A percentile compares a stretch with the other conserved stretches of the same genome.
These are phyloP conservation scores for Arctopsyche grandis DNA, from an alignment of 1,140 invertebrate species.

Conservation along the genomic window DNA sequence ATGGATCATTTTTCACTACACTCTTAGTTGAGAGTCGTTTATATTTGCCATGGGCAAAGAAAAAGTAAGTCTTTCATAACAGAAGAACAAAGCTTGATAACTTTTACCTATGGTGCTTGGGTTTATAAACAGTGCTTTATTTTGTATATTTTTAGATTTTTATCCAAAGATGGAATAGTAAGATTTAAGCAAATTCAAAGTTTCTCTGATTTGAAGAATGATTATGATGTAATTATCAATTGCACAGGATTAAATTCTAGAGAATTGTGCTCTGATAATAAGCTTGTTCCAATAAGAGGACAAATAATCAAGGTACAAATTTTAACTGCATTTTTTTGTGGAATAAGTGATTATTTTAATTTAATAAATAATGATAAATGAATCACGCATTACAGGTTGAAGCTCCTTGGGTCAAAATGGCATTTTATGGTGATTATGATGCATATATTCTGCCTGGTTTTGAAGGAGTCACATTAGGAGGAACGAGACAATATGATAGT, in stretches of 20 bases:
- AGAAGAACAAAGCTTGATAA: background rate
- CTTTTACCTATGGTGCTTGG: background rate
- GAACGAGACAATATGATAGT: slow-evolving; percentile 82
- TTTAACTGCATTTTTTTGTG: background rate
- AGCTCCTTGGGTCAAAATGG: slow-evolving; percentile 91
- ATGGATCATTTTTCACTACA: slow-evolving; percentile 83
- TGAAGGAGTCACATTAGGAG: slow-evolving; percentile 81
- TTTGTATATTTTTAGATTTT: slow-evolving; percentile 63
- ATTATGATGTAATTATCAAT: slow-evolving; percentile 87
- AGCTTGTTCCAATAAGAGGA: slow-evolving; percentile 86
- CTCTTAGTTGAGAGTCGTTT: slow-evolving; percentile 76
- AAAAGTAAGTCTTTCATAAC: slow-evolving; percentile 63
- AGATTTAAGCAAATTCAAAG: slow-evolving; percentile 68
- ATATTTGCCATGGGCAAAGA: slow-evolving; percentile 80
- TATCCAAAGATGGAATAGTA: slow-evolving; percentile 68
- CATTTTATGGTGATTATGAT: slow-evolving; percentile 84
- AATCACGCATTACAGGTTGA: slow-evolving; percentile 69
- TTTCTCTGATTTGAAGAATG: slow-evolving; percentile 68
- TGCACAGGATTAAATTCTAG: slow-evolving; percentile 87
- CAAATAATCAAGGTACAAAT: slow-evolving; percentile 82
- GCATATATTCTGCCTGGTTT: slow-evolving; percentile 87
- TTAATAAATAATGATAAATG: background rate
- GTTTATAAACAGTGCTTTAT: background rate
- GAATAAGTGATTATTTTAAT: background rate
- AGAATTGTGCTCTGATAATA: slow-evolving; percentile 78